Base-by-base conservation (phyloP, 1,140 invertebrate genomes). In the Trachymyrmex septentrionalis region DNA sequence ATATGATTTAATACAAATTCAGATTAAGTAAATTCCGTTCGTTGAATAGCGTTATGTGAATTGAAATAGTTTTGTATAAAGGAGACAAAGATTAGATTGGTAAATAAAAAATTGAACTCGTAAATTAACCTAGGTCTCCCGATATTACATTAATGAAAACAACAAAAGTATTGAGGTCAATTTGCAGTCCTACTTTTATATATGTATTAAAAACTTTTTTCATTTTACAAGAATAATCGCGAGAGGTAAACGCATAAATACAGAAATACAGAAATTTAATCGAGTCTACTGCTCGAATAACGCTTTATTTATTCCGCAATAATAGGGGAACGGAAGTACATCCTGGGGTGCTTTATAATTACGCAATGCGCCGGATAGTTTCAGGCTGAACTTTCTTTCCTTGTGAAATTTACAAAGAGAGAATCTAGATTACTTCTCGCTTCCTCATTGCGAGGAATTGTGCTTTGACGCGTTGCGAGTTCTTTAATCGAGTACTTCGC, bases 391-490 rank as follows among this genome's bases (percentile, higher is more conserved):
- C 77, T 80, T 69, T 67, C n/a, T 67, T 67, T 38, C n/a, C 44
- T 38, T 38, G 63, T 14, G n/a, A 80, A 80, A 14, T 80, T 80
- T 67, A 69, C 63, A 9, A 34, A 53, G 48, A 48, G 21, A 53
- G 21, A 34, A 55, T n/a, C 63, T 55, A 67, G 77, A 80, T 80
- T 80, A 80, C 59, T 80, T 67, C 63, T 67, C 30, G 57, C 30
- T 80, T 34, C 48, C 27, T 80, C 63, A 38, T 80, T 55, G 27
- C 50, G 48, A 67, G 48, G 10, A 67, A 55, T 67, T 67, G 48
- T 24, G 63, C 48, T 77, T 77, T 44, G 27, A 48, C 77, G 48
- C 63, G 19, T n/a, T 38, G 14, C 2, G 63, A 67, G n/a, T 21
- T 67, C 24, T 67, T 80, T 55, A 67, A 80, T 67, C 63, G 77